Conservation (phyloP, 2,797 vertebrate species). For the Macropodus opercularis region DNA sequence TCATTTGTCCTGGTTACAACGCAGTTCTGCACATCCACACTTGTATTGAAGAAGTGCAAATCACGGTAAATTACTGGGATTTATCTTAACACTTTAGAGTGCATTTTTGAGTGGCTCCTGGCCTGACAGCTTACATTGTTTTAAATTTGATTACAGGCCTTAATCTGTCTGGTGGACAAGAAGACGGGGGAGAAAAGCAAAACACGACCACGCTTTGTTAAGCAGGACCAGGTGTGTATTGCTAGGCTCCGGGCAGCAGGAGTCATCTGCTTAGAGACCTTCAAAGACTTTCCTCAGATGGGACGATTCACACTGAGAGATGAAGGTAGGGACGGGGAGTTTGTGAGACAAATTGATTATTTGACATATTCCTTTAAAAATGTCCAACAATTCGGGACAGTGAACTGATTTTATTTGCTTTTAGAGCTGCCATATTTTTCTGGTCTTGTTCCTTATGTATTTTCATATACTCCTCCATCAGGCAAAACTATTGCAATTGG, state of each 20-base stretch:
- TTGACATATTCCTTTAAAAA: not conserved
- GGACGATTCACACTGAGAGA: constrained; percentile 97
- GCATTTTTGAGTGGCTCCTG: not conserved
- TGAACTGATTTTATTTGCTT: not conserved
- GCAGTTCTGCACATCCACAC: constrained; percentile 99
- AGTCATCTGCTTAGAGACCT: constrained; percentile 98
- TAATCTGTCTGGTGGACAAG: constrained; percentile 99
- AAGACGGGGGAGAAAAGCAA: constrained; percentile 98
- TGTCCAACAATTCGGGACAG: no score
- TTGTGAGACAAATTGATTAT: not conserved
- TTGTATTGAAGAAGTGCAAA: constrained; percentile 99
- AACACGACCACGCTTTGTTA: constrained; percentile 96
- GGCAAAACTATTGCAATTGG: constrained; percentile 99
- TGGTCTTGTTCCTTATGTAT: not conserved
- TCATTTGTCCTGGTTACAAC: constrained; percentile 99
- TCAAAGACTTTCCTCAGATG: constrained; percentile 99
- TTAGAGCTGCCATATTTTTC: not conserved
- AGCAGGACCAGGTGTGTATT: constrained; percentile 99
- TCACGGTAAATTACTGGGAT: constrained; percentile 86
- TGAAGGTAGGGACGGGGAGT: constrained; percentile 84
- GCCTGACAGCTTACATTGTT: not conserved
- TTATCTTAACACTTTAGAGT: not conserved
- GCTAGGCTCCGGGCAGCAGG: constrained; percentile 94
- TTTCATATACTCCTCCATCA: constrained; percentile 55
- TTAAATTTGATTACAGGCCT: constrained; percentile 82